Conservation (phyloP, 2,797 vertebrate genomes). For the Garrulus glandarius region DNA sequence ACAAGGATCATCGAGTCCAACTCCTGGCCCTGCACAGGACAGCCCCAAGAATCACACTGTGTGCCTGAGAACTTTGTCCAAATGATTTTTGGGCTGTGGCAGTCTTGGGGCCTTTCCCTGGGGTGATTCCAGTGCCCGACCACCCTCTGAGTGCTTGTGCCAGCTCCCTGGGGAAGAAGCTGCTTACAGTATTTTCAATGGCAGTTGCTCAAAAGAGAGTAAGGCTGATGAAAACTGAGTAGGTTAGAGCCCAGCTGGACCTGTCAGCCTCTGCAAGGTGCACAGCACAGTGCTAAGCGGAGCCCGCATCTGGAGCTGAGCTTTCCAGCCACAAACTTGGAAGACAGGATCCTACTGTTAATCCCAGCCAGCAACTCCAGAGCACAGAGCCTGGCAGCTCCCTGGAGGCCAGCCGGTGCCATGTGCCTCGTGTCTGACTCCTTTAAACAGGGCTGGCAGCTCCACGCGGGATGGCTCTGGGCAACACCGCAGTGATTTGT, state of each 20-base stretch:
- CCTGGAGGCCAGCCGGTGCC: background rate
- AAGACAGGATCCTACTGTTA: background rate
- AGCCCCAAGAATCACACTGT: background rate
- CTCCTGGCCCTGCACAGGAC: background rate
- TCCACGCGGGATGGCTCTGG: rapidly evolving
- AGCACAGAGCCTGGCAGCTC: background rate
- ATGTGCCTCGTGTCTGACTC: background rate
- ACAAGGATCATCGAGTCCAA: rapidly evolving
- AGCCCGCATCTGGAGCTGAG: background rate
- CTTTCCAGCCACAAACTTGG: background rate
- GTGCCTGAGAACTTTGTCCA: background rate
- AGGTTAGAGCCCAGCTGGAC: background rate
- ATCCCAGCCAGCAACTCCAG: background rate
- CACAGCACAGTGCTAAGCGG: rapidly evolving
- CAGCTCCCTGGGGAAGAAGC: background rate
- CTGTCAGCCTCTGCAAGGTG: background rate
- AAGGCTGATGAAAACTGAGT: background rate
- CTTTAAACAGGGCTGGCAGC: background rate
- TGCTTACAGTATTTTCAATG: background rate
- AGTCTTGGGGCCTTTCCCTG: background rate
- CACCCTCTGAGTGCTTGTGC: background rate
- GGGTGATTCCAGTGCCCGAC: background rate
- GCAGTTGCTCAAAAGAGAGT: background rate
- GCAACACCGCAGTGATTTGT: rapidly evolving
- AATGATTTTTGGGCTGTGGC: background rate